Percentiles rank a stretch among this genome's conserved stretches.
Evolutionary conservation across 2,888 invertebrate genomes (phyloP).

Genomic region (Pseudolycoriella hygida): DNA sequence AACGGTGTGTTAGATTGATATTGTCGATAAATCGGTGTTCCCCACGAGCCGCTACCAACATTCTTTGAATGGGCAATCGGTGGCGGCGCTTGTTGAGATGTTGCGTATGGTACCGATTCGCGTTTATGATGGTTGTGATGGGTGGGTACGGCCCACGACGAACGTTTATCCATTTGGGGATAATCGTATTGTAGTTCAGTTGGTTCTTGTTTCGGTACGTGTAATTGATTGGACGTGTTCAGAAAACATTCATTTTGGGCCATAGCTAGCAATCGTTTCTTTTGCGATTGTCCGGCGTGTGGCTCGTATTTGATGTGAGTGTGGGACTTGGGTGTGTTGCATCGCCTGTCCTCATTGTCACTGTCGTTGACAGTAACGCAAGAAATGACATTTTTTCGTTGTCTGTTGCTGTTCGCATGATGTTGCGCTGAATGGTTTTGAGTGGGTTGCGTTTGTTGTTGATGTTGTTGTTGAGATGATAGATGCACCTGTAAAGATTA

Average conservation of each 20-base stretch:
- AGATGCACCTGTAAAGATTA: neutral
- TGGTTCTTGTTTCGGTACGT: slow-evolving; percentile 29
- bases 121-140: slow-evolving; percentile 28
- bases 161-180: slow-evolving; percentile 22
- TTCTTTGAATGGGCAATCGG: slow-evolving; percentile 25
- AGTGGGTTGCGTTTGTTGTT: slow-evolving; percentile 12
- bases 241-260: slow-evolving; percentile 53
- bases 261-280: slow-evolving; percentile 75
- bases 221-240: slow-evolving; percentile 17
- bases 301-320: slow-evolving; percentile 26
- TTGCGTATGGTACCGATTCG: slow-evolving; percentile 21
- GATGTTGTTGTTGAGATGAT: slow-evolving; percentile 12
- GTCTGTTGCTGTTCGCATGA: slow-evolving; percentile 14
- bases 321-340: slow-evolving; percentile 21
- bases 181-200: slow-evolving; percentile 22
- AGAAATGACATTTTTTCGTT: slow-evolving; percentile 56
- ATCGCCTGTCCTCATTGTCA: slow-evolving; percentile 42
- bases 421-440: slow-evolving; percentile 11
- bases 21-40: slow-evolving; percentile 26
- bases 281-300: slow-evolving; percentile 57
- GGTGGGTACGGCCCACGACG: slow-evolving; percentile 32
- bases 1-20: slow-evolving; percentile 35
- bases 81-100: slow-evolving; percentile 15
- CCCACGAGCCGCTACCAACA: slow-evolving; percentile 20
- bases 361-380: slow-evolving; percentile 64